Percentiles rank a stretch among this genome's conserved stretches.
Conservation (phyloP, 2,888 invertebrate genomes). For the Hydrotaea diabolus region DNA sequence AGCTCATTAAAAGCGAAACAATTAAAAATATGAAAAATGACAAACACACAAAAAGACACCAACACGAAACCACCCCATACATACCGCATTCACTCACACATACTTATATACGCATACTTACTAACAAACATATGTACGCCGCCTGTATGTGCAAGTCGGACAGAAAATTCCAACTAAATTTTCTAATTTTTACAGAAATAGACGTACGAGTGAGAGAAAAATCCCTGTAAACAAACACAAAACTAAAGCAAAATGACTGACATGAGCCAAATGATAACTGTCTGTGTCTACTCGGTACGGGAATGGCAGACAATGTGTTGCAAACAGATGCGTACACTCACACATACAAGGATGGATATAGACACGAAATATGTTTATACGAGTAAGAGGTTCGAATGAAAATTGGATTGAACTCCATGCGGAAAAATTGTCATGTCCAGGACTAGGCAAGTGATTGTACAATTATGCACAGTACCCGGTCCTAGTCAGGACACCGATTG, state of each 20-base stretch:
- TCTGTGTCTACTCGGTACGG: background rate
- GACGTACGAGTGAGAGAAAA: background rate
- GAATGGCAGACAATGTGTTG: constrained; percentile 13
- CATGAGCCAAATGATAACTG: constrained; percentile 34
- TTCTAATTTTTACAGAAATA: background rate
- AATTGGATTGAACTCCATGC: background rate
- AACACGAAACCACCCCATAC: background rate
- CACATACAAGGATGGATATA: background rate
- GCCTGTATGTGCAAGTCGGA: background rate
- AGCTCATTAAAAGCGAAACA: constrained; percentile 48
- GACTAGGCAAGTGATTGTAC: background rate
- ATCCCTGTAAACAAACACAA: constrained; percentile 19
- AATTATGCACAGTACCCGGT: background rate
- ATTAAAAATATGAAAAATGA: constrained; percentile 41
- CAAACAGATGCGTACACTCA: background rate
- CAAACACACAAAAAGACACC: background rate
- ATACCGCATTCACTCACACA: no score
- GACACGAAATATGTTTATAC: no score
- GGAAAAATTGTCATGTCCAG: no score
- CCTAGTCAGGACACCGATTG: no score
- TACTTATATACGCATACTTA: no score
- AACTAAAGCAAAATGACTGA: constrained; percentile 20
- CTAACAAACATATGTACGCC: background rate
- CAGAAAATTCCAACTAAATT: background rate
- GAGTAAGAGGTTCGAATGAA: background rate